Percentiles rank a stretch among this genome's conserved stretches.
Conservation (phyloP, 2,888 invertebrate species). For the Blastobasis lacticolella region DNA sequence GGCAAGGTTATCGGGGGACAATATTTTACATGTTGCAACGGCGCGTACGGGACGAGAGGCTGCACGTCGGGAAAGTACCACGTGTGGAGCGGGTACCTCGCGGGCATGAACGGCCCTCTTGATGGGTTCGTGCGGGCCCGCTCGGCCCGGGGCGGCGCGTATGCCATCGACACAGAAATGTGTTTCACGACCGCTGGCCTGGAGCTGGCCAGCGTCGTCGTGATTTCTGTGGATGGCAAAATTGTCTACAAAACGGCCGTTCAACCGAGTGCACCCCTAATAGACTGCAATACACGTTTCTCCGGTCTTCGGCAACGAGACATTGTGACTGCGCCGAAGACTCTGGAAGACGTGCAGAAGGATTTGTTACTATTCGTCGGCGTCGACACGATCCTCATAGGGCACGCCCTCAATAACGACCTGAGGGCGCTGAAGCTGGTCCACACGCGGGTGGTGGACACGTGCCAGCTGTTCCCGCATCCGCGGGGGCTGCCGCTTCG, state of each 20-base stretch:
- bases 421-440: conserved; percentile 88
- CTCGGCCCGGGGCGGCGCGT: conserved; percentile 75
- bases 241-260: conserved; percentile 90
- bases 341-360: conserved; percentile 86
- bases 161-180: conserved; percentile 98
- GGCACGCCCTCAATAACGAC: conserved; percentile 97
- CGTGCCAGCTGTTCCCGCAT: conserved; percentile 91
- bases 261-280: conserved; percentile 84
- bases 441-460: conserved; percentile 91
- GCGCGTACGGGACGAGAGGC: conserved; percentile 68
- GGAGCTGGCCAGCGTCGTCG: conserved; percentile 90
- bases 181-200: conserved; percentile 90
- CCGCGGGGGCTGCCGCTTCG: conserved; percentile 87
- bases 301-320: conserved; percentile 87
- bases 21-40: conserved; percentile 78
- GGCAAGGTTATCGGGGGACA: conserved; percentile 78
- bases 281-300: conserved; percentile 96
- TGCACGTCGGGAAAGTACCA: conserved; percentile 80
- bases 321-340: conserved; percentile 77
- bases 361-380: conserved; percentile 87
- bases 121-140: conserved; percentile 78
- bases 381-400: conserved; percentile 91
- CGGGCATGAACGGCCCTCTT: conserved; percentile 83
- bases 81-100: conserved; percentile 83
- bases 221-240: conserved; percentile 82